Base-by-base conservation (phyloP, 2,797 vertebrate species). In the Peromyscus nudipes region DNA sequence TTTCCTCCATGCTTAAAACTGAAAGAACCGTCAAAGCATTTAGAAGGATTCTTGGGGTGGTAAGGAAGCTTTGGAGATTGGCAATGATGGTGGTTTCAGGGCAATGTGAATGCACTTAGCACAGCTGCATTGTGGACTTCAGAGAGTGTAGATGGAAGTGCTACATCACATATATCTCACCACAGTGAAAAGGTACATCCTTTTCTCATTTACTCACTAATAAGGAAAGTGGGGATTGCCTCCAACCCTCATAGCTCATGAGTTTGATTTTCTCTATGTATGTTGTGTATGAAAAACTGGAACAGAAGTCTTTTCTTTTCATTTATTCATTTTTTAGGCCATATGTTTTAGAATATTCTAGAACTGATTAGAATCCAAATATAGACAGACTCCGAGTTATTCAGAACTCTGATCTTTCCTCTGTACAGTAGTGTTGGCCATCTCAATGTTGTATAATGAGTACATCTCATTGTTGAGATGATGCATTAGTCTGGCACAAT, bases 1-100 rank as follows among this genome's bases (percentile, higher is more conserved):
- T 64, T 89, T 92, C 3, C 65, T 83, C 34, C 62, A 92, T 37
- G 55, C 8, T 62, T 91, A 88, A 89, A 94, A 85, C 25, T 76
- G 37, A 31, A 34, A 91, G 90, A 64, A 46, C 13, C 71, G 40
- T 46, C 7, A 65, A 84, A 84, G 4, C 17, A 1, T 91, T 81
- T 83, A 60, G 49, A 80, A 77, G 77, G 21, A 49, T 12, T n/a
- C 31, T 57, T 79, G 29, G 21, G 31, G 29, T 86, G 49, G 60
- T 67, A 13, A 46, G 25, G 37, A 85, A 29, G n/a, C 60, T 96
- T 55, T 84, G 29, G n/a, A 84, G 16, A 8, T n/a, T 4, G 11
- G 62, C 46, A 64, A 16, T 16, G 21, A 34, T 25, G 11, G 64
- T 49, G 2, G 10, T 46, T 46, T 2, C 29, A 91, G 67, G 79